Evolutionary conservation across 1,140 invertebrate genomes (phyloP), one percentile per base, ranked within the genome.

Genomic region (Drosophila setifemur): DNA sequence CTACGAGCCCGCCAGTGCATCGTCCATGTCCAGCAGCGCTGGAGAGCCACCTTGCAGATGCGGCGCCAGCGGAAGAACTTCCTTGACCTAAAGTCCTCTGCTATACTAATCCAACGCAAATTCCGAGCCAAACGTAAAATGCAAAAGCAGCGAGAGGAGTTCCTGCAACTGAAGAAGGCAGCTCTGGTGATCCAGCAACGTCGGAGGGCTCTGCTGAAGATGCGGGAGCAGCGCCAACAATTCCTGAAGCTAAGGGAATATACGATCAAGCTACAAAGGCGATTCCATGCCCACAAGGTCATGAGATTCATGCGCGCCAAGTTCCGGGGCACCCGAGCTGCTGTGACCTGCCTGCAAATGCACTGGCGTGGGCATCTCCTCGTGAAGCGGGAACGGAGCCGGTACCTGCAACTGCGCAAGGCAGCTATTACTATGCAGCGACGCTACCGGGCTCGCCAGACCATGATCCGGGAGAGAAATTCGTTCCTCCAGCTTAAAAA

Each of bases 221-320:
- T 85, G 70, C 75, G 53, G 16, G 16, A 45, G 4, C 54, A 66
- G 8, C 55, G 66, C 0, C n/a, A 21, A 1, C 11, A 61, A 12
- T 91, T 63, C 45, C 12, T 71, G 0, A 53, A 60, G 1, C 50
- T 82, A 2, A 47, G 52, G 3, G 16, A 52, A 4, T 63, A 89
- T 14, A 87, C 89, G 1, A 63, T 92, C 0, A 67, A 57, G 3
- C 85, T 94, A 4, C 93, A 93, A 53, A 90, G 90, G 29, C 58
- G 68, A 9, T 93, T 91, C 76, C 91, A 91, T 79, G 91, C 91
- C 11, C 73, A 91, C 25, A 43, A 69, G 28, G 16, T 39, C 43
- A 90, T 55, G 87, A 63, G 77, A 2, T 69, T 76, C 6, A 12
- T 64, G 31, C 82, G 88, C 8, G 66, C 73, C 11, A 48, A 89